Base-by-base conservation (phyloP, 2,797 vertebrate species). In the Coluber constrictor region DNA sequence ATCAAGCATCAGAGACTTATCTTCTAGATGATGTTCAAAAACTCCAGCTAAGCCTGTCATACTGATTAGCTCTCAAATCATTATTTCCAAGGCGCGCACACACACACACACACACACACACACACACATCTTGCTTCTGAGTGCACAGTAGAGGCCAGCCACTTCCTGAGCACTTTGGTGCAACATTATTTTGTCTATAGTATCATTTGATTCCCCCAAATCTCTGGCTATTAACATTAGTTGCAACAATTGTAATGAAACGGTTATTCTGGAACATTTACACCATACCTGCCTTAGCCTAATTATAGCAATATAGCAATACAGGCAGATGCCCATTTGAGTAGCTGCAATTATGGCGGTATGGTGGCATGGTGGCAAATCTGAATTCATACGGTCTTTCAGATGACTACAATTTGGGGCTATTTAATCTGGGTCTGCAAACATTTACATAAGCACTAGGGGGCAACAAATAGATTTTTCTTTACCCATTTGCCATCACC, bases 1-100 rank as follows among this genome's bases (percentile, higher is more conserved):
- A 96, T 95, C 96, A 95, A 87, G 91, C 92, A 11, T 94, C 93
- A 93, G 90, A 96, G 93, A 94, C 95, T 96, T 96, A 94, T 95
- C 95, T 97, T 94, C 91, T 0, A 0, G 89, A 94, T 95, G 94
- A 96, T 89, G 89, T 90, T 96, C 94, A 86, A 91, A 93, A 55
- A 4, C 95, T 93, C 94, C 57, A 92, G 32, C 55, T 59, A 27
- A 86, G 94, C 94, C 94, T 94, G 93, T 93, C 86, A 93, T 94
- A 96, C 93, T 92, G 90, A 96, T 95, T 95, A 92, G 96, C 92
- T 92, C 92, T 47, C 88, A 94, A 94, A 94, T 96, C 95, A 94
- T 93, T 79, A 87, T 93, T 89, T 93, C 57, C 27, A 55, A 63
- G 92, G 87, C 89, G 25, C 92, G 93, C 93, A 43, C 59, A 61